Percentiles rank a stretch among this genome's conserved stretches.
Evolutionary conservation across 2,113 vertebrate species (phyloP).

Genomic region (Helogale parvula): DNA sequence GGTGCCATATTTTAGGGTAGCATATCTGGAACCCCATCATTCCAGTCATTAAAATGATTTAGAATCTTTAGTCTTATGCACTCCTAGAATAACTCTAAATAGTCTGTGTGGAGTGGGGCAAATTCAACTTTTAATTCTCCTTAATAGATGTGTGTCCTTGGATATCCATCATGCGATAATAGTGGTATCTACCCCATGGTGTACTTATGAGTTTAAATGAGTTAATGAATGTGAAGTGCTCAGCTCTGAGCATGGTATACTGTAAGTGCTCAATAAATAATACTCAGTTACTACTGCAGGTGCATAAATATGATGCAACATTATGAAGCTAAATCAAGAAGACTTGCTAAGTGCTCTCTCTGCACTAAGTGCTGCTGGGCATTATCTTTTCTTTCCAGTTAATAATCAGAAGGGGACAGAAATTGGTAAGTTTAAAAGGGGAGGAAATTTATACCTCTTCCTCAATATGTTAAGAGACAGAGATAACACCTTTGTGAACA

Average conservation of each 20-base stretch:
- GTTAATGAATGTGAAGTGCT: not conserved
- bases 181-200: not conserved
- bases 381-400: not conserved
- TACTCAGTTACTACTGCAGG: not conserved
- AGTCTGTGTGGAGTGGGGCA: not conserved
- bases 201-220: not conserved
- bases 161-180: not conserved
- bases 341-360: not conserved
- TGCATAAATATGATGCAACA: not conserved
- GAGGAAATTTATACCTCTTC: not conserved
- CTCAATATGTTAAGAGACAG: not conserved
- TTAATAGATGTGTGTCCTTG: not conserved
- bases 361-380: not conserved
- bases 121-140: not conserved
- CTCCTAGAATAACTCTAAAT: not conserved
- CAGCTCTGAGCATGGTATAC: not conserved
- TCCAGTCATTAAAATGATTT: not conserved
- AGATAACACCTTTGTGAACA: not conserved
- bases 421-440: not conserved
- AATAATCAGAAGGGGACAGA: not conserved
- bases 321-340: not conserved
- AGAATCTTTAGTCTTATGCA: not conserved
- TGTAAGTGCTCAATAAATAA: not conserved
- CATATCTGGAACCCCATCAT: not conserved
- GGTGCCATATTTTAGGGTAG: not conserved